Conservation (phyloP, 2,113 vertebrate species). For the Amphiprion percula region DNA sequence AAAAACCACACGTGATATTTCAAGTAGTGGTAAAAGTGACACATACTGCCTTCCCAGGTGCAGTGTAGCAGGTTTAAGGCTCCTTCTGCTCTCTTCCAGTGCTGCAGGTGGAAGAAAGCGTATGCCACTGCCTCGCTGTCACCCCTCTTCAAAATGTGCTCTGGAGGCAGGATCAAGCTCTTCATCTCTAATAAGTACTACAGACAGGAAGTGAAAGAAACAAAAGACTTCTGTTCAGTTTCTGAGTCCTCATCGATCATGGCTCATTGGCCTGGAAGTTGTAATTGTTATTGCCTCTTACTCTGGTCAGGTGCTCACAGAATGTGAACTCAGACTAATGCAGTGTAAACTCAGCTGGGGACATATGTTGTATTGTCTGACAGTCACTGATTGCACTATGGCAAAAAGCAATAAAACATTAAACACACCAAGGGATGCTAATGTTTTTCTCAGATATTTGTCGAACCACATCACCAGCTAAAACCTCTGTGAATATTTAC, state of each 20-base stretch:
- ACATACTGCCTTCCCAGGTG: slow-evolving; percentile 99
- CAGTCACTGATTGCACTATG: not conserved
- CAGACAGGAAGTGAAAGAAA: slow-evolving; percentile 42
- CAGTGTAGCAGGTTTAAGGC: slow-evolving; percentile 97
- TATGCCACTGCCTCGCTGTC: slow-evolving; percentile 99
- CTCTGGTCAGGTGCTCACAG: not conserved
- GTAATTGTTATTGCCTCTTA: not conserved
- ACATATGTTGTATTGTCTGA: no score
- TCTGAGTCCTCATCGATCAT: not conserved
- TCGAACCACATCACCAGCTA: not conserved
- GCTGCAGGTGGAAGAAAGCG: slow-evolving; percentile 98
- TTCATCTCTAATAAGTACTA: slow-evolving; percentile 99
- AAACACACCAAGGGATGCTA: no score
- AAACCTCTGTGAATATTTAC: not conserved
- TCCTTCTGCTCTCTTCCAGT: slow-evolving; percentile 99
- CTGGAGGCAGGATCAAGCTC: slow-evolving; percentile 97
- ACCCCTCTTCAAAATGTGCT: slow-evolving; percentile 97
- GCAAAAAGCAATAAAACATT: not conserved
- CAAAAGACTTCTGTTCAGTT: not conserved
- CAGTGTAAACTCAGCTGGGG: no score
- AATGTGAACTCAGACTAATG: not conserved
- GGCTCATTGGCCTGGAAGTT: no score
- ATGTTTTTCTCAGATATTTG: not conserved
- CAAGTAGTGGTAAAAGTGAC: slow-evolving; percentile 1
- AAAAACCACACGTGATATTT: not conserved